Evolutionary conservation across 2,113 vertebrate species (phyloP), one percentile per base, ranked within the genome.

Genomic region (Centrocercus urophasianus): DNA sequence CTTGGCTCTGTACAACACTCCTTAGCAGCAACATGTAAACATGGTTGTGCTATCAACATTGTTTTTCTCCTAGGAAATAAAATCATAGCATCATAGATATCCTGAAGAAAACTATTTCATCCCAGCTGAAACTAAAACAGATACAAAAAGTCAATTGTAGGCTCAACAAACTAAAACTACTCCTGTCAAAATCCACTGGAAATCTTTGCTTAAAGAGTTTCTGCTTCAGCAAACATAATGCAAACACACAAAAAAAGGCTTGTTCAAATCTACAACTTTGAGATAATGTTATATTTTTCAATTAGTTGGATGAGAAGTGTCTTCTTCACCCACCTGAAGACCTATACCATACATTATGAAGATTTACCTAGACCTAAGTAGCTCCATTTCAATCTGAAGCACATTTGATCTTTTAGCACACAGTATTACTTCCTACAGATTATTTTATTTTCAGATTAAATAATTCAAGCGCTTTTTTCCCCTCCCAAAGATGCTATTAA

Each of bases 361-460:
- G 54, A 77, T 1, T 0, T 60, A 36, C 32, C 57, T 75, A 66
- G 16, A 22, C 47, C 57, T 67, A 84, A 52, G 83, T 84, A 95
- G 61, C 28, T 95, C 52, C 17, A 27, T 87, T 95, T 86, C 90
- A 50, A 89, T 92, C 74, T 76, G 52, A 79, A 85, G 15, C 10
- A 48, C 13, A 59, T 89, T n/a, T 85, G 66, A 82, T 59, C 74
- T 82, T 93, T 70, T 79, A 59, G 65, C 5, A 30, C 20, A 25
- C 32, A n/a, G 30, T 50, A 89, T 52, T 75, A 11, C 59, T 89
- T 91, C 89, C 59, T 57, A 75, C 43, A 88, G 81, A 94, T 94
- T 66, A 66, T 66, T 20, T 88, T 83, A 90, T 80, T 93, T 95
- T 92, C 88, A 89, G 43, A 91, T 89, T 79, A 75, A 93, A 84